These are phyloP conservation scores for Elmis aenea DNA, from an alignment of 2,888 invertebrate genomes.

Conservation along the genomic window DNA sequence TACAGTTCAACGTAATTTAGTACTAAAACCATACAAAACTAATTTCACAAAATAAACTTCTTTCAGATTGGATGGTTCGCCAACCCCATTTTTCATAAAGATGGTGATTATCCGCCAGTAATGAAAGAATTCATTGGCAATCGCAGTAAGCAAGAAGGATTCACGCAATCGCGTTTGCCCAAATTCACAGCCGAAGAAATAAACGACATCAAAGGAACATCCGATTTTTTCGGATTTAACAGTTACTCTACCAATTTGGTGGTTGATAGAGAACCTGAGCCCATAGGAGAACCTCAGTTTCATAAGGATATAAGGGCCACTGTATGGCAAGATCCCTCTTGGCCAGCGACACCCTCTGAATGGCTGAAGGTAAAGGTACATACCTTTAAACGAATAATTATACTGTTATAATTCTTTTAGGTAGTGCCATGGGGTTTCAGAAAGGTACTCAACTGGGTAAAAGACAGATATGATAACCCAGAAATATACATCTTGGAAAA, in stretches of 20 bases:
- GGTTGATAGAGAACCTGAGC: slow-evolving; percentile 10
- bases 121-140: slow-evolving; percentile 56
- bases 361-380: neutral
- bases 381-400: no score
- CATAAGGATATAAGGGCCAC: slow-evolving; percentile 59
- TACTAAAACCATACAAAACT: neutral
- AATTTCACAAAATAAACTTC: neutral
- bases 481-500: slow-evolving; percentile 58
- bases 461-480: slow-evolving; percentile 55
- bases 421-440: slow-evolving; percentile 58
- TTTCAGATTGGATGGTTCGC: slow-evolving; percentile 60
- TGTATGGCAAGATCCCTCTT: slow-evolving; percentile 52
- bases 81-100: slow-evolving; percentile 58
- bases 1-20: slow-evolving; percentile 22
- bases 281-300: slow-evolving; percentile 49
- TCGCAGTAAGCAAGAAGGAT: slow-evolving; percentile 55
- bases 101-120: slow-evolving; percentile 60
- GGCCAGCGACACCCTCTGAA: slow-evolving; percentile 44
- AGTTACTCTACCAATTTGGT: slow-evolving; percentile 54
- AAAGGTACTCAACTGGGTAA: slow-evolving; percentile 59
- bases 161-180: slow-evolving; percentile 56
- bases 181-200: slow-evolving; percentile 57
- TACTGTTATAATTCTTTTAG: slow-evolving; percentile 1
- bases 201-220: slow-evolving; percentile 52
- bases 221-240: slow-evolving; percentile 71